A percentile compares a stretch with the other conserved stretches of the same genome.
These are phyloP conservation scores for Aurelia sp. DNA, from an alignment of 30 jellyfish, hydroid and myxozoan species.

Conservation along the genomic window DNA sequence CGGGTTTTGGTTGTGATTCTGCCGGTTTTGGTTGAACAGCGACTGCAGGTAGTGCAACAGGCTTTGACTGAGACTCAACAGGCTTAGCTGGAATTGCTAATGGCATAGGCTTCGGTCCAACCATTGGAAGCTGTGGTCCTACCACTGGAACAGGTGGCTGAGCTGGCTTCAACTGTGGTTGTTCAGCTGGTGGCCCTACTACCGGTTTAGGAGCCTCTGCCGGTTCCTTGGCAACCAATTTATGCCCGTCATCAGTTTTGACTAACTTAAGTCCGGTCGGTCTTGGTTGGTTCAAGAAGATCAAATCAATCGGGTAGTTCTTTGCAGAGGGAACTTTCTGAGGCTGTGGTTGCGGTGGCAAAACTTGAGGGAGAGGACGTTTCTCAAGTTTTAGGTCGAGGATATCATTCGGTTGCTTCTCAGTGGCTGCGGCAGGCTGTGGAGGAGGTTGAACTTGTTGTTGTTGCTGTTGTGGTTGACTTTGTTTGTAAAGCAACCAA, in stretches of 20 bases:
- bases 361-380: conserved; percentile 34
- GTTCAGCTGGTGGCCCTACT: no score
- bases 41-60: not conserved
- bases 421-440: conserved; percentile 9
- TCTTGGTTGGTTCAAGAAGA: conserved; percentile 35
- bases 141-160: no score
- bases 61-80: not conserved
- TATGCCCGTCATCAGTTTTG: conserved; percentile 25
- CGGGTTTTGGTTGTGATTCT: no score
- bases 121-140: no score
- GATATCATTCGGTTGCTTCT: not conserved
- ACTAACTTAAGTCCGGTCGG: conserved; percentile 11
- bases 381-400: conserved; percentile 47
- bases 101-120: no score
- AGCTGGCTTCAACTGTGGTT: not conserved
- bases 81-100: not conserved
- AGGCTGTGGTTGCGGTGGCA: conserved; percentile 46
- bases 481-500: no score
- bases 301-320: conserved; percentile 58
- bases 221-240: conserved; percentile 27
- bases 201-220: not conserved
- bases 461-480: conserved; percentile 7
- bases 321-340: conserved; percentile 74
- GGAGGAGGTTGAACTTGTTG: conserved; percentile 29
- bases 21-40: not conserved